A percentile compares a stretch with the other conserved stretches of the same genome.
Conservation (phyloP, 2,888 invertebrate species). For the Allygus modestus region DNA sequence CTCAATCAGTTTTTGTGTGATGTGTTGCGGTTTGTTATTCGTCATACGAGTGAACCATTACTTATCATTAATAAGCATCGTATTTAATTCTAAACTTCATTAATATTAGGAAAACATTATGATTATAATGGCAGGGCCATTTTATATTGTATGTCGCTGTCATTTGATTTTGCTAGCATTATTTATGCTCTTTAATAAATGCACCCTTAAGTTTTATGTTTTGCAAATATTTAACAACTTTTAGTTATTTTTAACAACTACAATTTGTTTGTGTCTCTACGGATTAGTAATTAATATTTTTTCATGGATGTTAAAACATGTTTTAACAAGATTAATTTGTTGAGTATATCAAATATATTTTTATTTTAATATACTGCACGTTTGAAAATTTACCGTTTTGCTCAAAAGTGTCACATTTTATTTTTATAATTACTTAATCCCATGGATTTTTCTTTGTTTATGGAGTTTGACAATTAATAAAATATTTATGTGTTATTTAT, state of each 20-base stretch:
- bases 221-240: slow-evolving; percentile 22
- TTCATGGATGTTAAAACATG: neutral
- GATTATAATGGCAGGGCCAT: slow-evolving; percentile 28
- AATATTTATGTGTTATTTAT: neutral
- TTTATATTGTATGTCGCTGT: neutral
- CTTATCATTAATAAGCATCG: neutral
- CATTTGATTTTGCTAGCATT: neutral
- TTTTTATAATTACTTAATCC: slow-evolving; percentile 5
- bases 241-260: neutral
- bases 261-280: neutral
- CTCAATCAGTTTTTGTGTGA: slow-evolving; percentile 37
- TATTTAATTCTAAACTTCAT: slow-evolving; percentile 29
- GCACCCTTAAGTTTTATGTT: neutral
- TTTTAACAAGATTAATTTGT: slow-evolving; percentile 11
- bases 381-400: neutral
- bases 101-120: neutral
- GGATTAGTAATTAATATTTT: neutral
- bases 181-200: neutral
- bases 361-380: neutral
- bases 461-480: neutral
- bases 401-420: slow-evolving; percentile 20
- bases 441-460: neutral
- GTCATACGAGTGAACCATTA: slow-evolving; percentile 26
- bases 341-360: neutral
- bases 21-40: slow-evolving; percentile 51